These are phyloP conservation scores for Sternotherus odoratus DNA, from an alignment of 2,797 vertebrate species.

Conservation along the genomic window DNA sequence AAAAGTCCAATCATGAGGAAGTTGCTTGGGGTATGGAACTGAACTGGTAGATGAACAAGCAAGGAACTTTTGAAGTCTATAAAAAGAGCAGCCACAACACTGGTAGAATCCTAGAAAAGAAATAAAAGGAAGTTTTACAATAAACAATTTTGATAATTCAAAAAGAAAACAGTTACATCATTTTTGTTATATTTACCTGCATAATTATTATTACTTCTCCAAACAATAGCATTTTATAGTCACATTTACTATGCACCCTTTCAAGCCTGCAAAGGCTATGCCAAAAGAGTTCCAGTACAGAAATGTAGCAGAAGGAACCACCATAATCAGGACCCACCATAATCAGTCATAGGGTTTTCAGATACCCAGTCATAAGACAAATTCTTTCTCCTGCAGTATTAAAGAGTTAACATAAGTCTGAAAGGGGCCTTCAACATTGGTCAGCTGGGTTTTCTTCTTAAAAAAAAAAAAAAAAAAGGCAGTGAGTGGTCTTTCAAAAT, in stretches of 20 bases:
- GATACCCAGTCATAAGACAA: not conserved
- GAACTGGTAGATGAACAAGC: constrained; percentile 89
- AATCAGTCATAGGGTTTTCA: not conserved
- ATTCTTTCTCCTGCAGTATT: not conserved
- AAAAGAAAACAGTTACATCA: not conserved
- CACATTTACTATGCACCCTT: accelerated
- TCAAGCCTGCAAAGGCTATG: not conserved
- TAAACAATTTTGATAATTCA: not conserved
- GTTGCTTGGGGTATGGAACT: constrained; percentile 85
- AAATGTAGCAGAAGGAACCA: not conserved
- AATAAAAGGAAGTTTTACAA: not conserved
- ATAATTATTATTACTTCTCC: not conserved
- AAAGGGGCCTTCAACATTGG: not conserved
- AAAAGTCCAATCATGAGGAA: constrained; percentile 90
- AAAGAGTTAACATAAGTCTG: accelerated
- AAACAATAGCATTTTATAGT: not conserved
- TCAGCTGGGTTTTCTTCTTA: not conserved
- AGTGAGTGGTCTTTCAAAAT: not conserved
- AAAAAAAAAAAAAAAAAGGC: not conserved
- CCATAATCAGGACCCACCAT: not conserved
- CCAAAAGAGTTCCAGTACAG: not conserved
- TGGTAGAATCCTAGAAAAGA: constrained; percentile 85
- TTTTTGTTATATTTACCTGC: not conserved
- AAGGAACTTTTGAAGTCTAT: constrained; percentile 88
- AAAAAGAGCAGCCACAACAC: constrained; percentile 87